Conservation (phyloP, 2,113 vertebrate genomes). For the Brachyhypopomus gauderio region DNA sequence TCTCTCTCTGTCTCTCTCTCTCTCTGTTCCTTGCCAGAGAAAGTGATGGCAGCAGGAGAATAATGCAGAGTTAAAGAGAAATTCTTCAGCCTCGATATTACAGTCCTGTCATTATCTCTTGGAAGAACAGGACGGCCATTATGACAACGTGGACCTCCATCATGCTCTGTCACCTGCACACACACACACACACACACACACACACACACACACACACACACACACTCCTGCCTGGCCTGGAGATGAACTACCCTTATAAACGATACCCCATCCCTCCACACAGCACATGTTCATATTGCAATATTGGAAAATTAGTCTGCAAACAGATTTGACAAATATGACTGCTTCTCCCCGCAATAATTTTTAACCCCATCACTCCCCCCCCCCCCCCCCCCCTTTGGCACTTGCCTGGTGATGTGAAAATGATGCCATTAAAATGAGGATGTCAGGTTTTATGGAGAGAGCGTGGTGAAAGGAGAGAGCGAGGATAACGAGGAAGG, state of each 20-base stretch:
- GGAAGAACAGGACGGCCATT: slow-evolving; percentile 82
- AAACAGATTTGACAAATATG: slow-evolving; percentile 70
- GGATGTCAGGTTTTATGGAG: slow-evolving; percentile 49
- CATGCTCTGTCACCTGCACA: slow-evolving; percentile 81
- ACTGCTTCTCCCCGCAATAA: slow-evolving; percentile 62
- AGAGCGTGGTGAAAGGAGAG: slow-evolving; percentile 26
- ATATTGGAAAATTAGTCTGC: slow-evolving; percentile 70
- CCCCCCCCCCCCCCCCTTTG: slow-evolving; percentile 19
- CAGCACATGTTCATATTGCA: slow-evolving; percentile 68
- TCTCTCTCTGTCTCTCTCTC: neutral
- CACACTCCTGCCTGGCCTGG: slow-evolving; percentile 4
- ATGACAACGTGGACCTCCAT: slow-evolving; percentile 77
- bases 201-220: neutral
- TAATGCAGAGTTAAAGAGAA: slow-evolving; percentile 87
- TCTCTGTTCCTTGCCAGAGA: slow-evolving; percentile 58
- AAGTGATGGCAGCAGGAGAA: slow-evolving; percentile 84
- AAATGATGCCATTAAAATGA: slow-evolving; percentile 72
- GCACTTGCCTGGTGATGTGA: slow-evolving; percentile 62
- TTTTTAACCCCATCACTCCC: slow-evolving; percentile 47
- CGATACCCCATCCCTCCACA: slow-evolving; percentile 19
- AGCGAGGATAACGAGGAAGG: slow-evolving; percentile 27
- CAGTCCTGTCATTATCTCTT: slow-evolving; percentile 86
- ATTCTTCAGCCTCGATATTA: slow-evolving; percentile 87
- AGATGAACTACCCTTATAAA: slow-evolving; percentile 54
- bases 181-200: slow-evolving; percentile 55